A percentile compares a stretch with the other conserved stretches of the same genome.
Conservation (phyloP, 2,888 invertebrate species). For the Allolobophora icterica region DNA sequence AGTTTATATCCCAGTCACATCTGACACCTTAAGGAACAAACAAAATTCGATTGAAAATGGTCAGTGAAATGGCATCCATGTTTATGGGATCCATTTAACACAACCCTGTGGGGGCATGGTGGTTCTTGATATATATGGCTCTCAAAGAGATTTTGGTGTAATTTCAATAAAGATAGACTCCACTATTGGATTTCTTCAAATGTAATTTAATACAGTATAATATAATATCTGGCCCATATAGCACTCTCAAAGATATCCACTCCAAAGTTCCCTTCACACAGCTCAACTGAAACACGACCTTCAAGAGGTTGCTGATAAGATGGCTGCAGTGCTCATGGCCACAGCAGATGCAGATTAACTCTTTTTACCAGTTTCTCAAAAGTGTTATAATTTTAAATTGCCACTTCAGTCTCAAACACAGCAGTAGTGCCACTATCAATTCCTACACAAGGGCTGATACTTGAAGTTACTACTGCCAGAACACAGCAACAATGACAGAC, state of each 20-base stretch:
- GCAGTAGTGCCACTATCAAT: too few relatives aligned
- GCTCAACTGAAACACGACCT: too few relatives aligned
- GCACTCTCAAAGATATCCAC: too few relatives aligned
- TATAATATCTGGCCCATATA: neutral
- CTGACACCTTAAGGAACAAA: neutral
- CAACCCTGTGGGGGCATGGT: neutral
- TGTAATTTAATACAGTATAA: neutral
- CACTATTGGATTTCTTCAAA: neutral
- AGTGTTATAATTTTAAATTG: too few relatives aligned
- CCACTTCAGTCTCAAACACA: too few relatives aligned
- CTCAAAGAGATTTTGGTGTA: neutral
- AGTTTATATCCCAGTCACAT: neutral
- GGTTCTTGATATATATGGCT: neutral
- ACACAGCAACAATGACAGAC: neutral
- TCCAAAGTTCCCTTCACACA: too few relatives aligned
- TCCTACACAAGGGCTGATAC: neutral
- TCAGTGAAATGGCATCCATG: neutral
- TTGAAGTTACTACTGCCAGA: neutral
- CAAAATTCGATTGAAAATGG: neutral
- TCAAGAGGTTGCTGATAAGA: too few relatives aligned
- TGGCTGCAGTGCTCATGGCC: too few relatives aligned
- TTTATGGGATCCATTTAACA: neutral
- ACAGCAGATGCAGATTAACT: too few relatives aligned
- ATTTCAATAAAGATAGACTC: neutral
- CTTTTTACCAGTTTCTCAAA: too few relatives aligned